Evolutionary conservation across 2,797 vertebrate genomes (phyloP).

Genomic region (Decapterus maruadsi): DNA sequence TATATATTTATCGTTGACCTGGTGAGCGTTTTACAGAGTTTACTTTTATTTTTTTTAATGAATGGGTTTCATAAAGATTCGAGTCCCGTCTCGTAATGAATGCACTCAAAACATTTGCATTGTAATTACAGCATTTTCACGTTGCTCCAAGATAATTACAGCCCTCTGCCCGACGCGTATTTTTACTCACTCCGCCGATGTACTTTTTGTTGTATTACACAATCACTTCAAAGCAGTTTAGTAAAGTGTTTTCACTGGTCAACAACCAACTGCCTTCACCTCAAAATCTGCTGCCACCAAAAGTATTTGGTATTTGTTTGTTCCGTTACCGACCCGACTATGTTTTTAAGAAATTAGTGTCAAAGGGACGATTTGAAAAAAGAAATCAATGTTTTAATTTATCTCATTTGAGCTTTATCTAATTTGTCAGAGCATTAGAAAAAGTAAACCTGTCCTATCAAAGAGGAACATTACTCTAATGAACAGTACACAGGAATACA

Average conservation of each 20-base stretch:
- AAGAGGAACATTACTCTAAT: conserved; percentile 30
- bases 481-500: not conserved
- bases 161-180: conserved; percentile 19
- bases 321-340: not conserved
- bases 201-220: conserved; percentile 14
- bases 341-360: conserved; percentile 19
- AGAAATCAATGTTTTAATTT: conserved; percentile 26
- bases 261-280: conserved; percentile 13
- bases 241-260: conserved; percentile 27
- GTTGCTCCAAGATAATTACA: conserved; percentile 55
- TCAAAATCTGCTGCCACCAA: not conserved
- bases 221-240: conserved; percentile 30
- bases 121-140: conserved; percentile 55
- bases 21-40: conserved; percentile 24
- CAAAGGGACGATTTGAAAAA: conserved; percentile 2
- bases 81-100: conserved; percentile 24
- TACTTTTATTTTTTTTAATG: conserved; percentile 27
- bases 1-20: conserved; percentile 2
- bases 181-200: conserved; percentile 6
- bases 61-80: conserved; percentile 16
- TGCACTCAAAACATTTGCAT: conserved; percentile 51
- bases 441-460: conserved; percentile 11
- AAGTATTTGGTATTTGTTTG: not conserved
- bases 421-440: conserved; percentile 27
- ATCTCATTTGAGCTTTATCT: conserved; percentile 42